These are phyloP conservation scores for Antheraea mylitta DNA, from an alignment of 1,140 invertebrate species.

Conservation along the genomic window DNA sequence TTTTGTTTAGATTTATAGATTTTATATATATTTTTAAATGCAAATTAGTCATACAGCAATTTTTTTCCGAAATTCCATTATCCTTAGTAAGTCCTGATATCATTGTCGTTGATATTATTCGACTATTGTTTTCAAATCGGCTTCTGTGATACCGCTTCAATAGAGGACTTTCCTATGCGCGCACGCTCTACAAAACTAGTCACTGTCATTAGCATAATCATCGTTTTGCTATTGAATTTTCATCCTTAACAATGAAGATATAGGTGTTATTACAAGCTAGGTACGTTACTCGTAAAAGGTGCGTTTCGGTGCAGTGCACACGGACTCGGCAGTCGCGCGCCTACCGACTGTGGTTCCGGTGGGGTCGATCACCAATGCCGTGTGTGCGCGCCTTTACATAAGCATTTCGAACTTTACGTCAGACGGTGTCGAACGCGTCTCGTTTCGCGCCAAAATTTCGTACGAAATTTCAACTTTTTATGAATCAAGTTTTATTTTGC, in stretches of 20 bases:
- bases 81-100: conserved; percentile 39
- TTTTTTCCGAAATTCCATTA: conserved; percentile 39
- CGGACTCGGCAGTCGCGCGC: conserved; percentile 65
- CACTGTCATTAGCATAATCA: conserved; percentile 40
- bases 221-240: background rate
- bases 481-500: conserved; percentile 15
- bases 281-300: conserved; percentile 31
- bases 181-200: conserved; percentile 69
- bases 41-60: background rate
- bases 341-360: conserved; percentile 75
- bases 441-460: conserved; percentile 39
- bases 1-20: background rate
- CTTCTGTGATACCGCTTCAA: conserved; percentile 32
- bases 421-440: conserved; percentile 35
- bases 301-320: conserved; percentile 74
- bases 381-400: conserved; percentile 57
- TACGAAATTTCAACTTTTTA: conserved; percentile 5
- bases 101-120: conserved; percentile 30
- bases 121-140: conserved; percentile 18
- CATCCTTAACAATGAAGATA: background rate
- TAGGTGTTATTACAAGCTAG: background rate
- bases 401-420: conserved; percentile 51
- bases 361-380: conserved; percentile 70
- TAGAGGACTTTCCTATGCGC: conserved; percentile 62
- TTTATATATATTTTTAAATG: background rate